Base-by-base conservation (phyloP, 2,113 vertebrate genomes). In the Cyprinus carpio region DNA sequence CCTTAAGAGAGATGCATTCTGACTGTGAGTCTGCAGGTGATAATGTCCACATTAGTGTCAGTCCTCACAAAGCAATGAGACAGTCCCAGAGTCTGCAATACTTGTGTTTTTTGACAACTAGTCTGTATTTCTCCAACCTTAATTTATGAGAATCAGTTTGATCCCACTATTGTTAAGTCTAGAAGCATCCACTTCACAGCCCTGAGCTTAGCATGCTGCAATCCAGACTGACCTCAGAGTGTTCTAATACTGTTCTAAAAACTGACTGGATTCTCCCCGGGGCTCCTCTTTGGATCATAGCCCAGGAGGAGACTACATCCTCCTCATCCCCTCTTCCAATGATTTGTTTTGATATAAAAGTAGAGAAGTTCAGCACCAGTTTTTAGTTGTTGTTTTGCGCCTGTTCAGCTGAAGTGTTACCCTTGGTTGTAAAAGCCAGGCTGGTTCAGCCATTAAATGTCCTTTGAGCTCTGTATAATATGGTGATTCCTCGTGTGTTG, bases 401-500 rank as follows among this genome's bases (percentile, higher is more conserved):
- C 95, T 91, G 81, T 96, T 95, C 12, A 96, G 92, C 89, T 91
- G 93, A 65, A 95, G 85, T 37, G 92, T 94, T 46, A 96, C 89
- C 89, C 84, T 93, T 23, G 93, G 93, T 88, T 96, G 95, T 84
- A 96, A 91, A 58, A 96, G 88, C 95, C 95, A 96, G 0, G 87
- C 82, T 0, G 95, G 95, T 80, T 94, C 92, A 69, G 93, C 95
- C 69, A 87, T 90, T 56, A 96, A 87, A 88, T 95, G 88, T 51
- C 94, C 95, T 79, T 95, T 96, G 65, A 96, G 90, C n/a, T 95
- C 95, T 29, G 95, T 96, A 64, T 94, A 96, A 91, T 95, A 95
- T 15, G 93, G 93, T 1, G 95, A 94, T 43, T 95, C 91, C 71
- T 94, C 93, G 79, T 90, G 93, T 18, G 91, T 72, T 8, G 87